These are phyloP conservation scores for Eumacrocentrus americanus DNA, from an alignment of 2,888 invertebrate genomes.

Conservation along the genomic window DNA sequence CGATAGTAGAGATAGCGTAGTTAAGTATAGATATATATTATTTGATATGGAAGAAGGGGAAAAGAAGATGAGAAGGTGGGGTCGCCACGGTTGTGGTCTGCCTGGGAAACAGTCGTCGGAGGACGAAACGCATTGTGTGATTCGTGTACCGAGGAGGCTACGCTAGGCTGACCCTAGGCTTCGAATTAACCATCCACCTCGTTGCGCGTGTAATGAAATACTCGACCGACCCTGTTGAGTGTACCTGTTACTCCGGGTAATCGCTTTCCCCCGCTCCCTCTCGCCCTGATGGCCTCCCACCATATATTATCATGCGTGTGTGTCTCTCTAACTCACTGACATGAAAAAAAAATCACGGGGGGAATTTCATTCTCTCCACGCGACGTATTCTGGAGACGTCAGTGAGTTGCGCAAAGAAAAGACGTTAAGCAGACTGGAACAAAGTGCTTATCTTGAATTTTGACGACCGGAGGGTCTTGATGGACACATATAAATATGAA, in stretches of 20 bases:
- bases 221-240: slow-evolving; percentile 40
- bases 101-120: slow-evolving; percentile 53
- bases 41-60: too few relatives aligned
- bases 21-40: too few relatives aligned
- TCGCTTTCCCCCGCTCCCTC: slow-evolving; percentile 41
- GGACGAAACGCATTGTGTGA: slow-evolving; percentile 50
- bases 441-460: slow-evolving; percentile 17
- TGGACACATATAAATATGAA: neutral
- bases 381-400: neutral
- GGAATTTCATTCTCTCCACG: neutral
- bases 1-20: too few relatives aligned
- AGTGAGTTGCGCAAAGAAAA: slow-evolving; percentile 2
- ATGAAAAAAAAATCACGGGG: slow-evolving; percentile 2
- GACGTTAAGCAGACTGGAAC: slow-evolving; percentile 22
- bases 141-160: slow-evolving; percentile 53
- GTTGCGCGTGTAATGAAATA: slow-evolving; percentile 46
- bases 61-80: slow-evolving; percentile 49
- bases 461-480: slow-evolving; percentile 8
- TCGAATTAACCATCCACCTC: slow-evolving; percentile 48
- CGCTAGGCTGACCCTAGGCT: slow-evolving; percentile 60
- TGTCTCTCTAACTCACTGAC: slow-evolving; percentile 6
- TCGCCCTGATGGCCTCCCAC: too few relatives aligned
- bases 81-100: slow-evolving; percentile 60
- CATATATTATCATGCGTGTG: neutral
- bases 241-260: slow-evolving; percentile 51